Base-by-base conservation (phyloP, 2,888 invertebrate genomes). In the Xestobium rufovillosum region DNA sequence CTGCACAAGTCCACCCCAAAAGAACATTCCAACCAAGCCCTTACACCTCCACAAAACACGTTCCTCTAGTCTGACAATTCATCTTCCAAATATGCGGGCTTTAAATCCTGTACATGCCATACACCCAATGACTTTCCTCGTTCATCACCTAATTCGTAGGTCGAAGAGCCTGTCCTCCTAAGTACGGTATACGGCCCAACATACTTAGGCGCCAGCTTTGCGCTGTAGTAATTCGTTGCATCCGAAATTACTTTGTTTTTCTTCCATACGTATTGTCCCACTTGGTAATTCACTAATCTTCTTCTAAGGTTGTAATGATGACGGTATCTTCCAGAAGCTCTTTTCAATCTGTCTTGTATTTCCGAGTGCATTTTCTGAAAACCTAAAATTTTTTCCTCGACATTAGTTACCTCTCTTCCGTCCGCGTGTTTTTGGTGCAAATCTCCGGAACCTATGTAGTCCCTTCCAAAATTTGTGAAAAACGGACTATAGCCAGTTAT, bases 31-130 rank as follows among this genome's bases (percentile, higher is more conserved):
- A n/a, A n/a, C n/a, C n/a, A n/a, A n/a, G n/a, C n/a, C n/a, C n/a
- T n/a, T n/a, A n/a, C n/a, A n/a, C n/a, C n/a, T n/a, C n/a, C n/a
- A n/a, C n/a, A n/a, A n/a, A n/a, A n/a, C n/a, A n/a, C n/a, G n/a
- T n/a, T n/a, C n/a, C n/a, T n/a, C n/a, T n/a, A n/a, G n/a, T n/a
- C n/a, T n/a, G 23, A 19, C 6, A n/a, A n/a, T 19, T 19, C 23
- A 19, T 19, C 23, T n/a, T n/a, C n/a, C 23, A n/a, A 8, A 19
- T 19, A 19, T n/a, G 23, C 23, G 8, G 28, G 28, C 10, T 28
- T 28, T 28, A 28, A 10, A 12, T 28, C 28, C 10, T 28, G 28
- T 10, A 28, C 28, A 10, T 28, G 28, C 28, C 28, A 28, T 6
- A 10, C 10, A n/a, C 28, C 28, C 6, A 28, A 4, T 4, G 8